Percentiles rank a stretch among this genome's conserved stretches.
Evolutionary conservation across 2,113 vertebrate genomes (phyloP).

Genomic region (Alouatta palliata): DNA sequence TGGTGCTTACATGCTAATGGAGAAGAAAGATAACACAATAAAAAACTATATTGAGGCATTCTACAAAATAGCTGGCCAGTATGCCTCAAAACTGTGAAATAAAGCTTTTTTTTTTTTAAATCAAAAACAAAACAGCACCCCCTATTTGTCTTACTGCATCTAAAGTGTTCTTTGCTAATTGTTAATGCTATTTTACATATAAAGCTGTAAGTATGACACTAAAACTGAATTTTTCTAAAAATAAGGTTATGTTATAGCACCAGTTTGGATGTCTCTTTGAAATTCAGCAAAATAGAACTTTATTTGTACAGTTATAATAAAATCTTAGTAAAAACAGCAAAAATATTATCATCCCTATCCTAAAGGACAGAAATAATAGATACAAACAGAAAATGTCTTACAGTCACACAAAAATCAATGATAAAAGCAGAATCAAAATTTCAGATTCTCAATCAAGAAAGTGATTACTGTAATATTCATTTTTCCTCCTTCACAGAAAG

Average conservation of each 20-base stretch:
- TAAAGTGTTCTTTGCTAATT: not conserved
- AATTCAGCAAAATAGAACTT: constrained; percentile 42
- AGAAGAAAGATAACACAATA: too few relatives aligned
- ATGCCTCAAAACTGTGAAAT: too few relatives aligned
- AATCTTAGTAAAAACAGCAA: not conserved
- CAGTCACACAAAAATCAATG: not conserved
- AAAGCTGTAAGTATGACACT: not conserved
- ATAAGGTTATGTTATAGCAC: not conserved
- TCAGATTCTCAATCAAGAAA: not conserved
- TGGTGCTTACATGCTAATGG: too few relatives aligned
- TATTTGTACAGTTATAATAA: not conserved
- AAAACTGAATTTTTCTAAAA: not conserved
- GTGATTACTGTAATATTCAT: not conserved
- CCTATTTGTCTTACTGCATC: not conserved
- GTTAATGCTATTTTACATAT: not conserved
- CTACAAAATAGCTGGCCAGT: too few relatives aligned
- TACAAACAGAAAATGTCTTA: not conserved
- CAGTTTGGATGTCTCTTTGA: not conserved
- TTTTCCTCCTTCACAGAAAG: not conserved
- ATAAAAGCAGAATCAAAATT: not conserved
- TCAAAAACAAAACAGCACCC: not conserved
- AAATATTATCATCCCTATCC: constrained; percentile 4
- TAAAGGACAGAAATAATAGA: not conserved
- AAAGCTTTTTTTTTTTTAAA: too few relatives aligned
- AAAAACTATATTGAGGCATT: too few relatives aligned